Conservation (phyloP, 2,797 vertebrate genomes). For the Decapterus maruadsi region DNA sequence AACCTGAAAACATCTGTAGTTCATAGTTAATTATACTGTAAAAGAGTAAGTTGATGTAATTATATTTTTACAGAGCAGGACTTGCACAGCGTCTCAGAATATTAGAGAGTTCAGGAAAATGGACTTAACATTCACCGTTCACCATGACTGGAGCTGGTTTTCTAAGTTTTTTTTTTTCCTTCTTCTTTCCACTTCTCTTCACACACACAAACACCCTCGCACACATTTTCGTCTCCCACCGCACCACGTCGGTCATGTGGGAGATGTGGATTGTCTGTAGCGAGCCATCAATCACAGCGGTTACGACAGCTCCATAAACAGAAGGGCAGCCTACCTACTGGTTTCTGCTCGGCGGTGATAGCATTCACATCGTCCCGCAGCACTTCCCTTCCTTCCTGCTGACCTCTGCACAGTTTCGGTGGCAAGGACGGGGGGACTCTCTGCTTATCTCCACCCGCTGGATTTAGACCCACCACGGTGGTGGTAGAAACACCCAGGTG, state of each 20-base stretch:
- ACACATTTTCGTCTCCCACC: constrained; percentile 9
- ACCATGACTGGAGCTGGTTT: constrained; percentile 3
- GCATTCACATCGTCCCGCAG: constrained; percentile 68
- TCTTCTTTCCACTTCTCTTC: neutral
- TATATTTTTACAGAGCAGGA: neutral
- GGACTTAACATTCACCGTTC: neutral
- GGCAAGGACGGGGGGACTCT: constrained; percentile 54
- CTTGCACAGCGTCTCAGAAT: neutral
- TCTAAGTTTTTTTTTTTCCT: neutral
- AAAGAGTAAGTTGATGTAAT: neutral
- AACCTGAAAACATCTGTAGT: neutral
- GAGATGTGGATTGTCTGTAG: constrained; percentile 56
- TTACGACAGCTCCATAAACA: constrained; percentile 70
- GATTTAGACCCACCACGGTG: constrained; percentile 50
- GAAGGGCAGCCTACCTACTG: constrained; percentile 58
- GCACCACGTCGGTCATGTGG: constrained; percentile 25
- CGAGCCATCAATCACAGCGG: constrained; percentile 69
- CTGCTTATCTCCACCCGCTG: constrained; percentile 67
- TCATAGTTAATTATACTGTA: no score
- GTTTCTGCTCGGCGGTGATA: constrained; percentile 73
- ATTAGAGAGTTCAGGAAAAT: neutral
- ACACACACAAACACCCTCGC: constrained; percentile 1
- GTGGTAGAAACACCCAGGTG: constrained; percentile 47
- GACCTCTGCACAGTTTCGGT: constrained; percentile 65
- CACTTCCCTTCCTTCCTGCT: constrained; percentile 78